phyloP scores from a whole-genome alignment of 1,140 invertebrate species.

The Aphelinus certus region DNA sequence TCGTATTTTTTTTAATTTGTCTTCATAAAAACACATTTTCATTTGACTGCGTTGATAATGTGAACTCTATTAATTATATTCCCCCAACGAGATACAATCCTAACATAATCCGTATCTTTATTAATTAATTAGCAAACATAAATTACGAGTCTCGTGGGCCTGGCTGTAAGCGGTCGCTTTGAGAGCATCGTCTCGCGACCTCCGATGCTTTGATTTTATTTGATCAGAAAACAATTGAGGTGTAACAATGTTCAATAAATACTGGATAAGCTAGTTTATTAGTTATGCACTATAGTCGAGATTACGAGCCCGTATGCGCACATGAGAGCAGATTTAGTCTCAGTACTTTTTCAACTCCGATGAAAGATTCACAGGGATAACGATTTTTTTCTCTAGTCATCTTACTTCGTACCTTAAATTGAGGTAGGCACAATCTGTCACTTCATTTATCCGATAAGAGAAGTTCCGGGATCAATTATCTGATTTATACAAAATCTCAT shows the following conservation, averaged over 20 bases:
- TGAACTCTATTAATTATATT: too few species aligned
- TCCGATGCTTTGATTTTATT: constrained; percentile 8
- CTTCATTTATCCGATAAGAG: too few species aligned
- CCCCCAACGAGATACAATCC: too few species aligned
- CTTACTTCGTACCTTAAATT: too few species aligned
- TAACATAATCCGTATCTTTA: too few species aligned
- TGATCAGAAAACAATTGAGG: constrained; percentile 18
- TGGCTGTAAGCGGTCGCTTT: constrained; percentile 17
- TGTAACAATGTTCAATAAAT: constrained; percentile 13
- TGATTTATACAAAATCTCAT: too few species aligned
- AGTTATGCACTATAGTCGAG: not conserved
- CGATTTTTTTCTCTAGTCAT: too few species aligned
- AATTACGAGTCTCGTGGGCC: not conserved
- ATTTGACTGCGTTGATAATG: too few species aligned
- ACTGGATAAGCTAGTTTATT: constrained; percentile 34
- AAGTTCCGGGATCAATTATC: too few species aligned
- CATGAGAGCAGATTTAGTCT: not conserved
- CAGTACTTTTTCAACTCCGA: constrained; percentile 28
- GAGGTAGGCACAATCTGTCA: too few species aligned
- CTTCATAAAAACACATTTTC: too few species aligned
- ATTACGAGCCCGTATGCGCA: not conserved
- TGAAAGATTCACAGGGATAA: not conserved
- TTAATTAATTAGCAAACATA: constrained; percentile 19
- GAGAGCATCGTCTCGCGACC: not conserved
- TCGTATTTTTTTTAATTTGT: too few species aligned